These are phyloP conservation scores for Philereme transversata DNA, from an alignment of 2,888 invertebrate species.

Conservation along the genomic window DNA sequence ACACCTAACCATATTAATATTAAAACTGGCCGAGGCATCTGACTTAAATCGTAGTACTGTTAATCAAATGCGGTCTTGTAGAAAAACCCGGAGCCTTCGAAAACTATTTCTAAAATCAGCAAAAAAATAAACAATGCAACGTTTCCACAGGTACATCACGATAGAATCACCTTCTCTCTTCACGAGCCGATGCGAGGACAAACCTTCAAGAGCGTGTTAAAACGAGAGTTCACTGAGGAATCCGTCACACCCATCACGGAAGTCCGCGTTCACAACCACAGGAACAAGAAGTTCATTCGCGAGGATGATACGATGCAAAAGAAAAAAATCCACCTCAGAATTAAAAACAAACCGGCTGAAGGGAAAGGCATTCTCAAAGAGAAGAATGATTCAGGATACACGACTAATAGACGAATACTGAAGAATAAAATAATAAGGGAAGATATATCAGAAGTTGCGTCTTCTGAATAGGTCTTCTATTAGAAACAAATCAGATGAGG, in stretches of 20 bases:
- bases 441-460: conserved; percentile 70
- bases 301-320: conserved; percentile 44
- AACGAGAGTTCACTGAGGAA: conserved; percentile 60
- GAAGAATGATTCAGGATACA: conserved; percentile 61
- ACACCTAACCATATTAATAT: no score
- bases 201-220: conserved; percentile 74
- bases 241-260: conserved; percentile 44
- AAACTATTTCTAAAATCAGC: no score
- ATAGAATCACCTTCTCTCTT: conserved; percentile 74
- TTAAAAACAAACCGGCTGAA: conserved; percentile 53
- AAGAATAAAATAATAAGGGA: conserved; percentile 70
- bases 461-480: conserved; percentile 56
- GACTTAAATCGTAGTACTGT: no score
- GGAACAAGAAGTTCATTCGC: conserved; percentile 46
- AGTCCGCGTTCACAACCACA: conserved; percentile 41
- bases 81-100: no score
- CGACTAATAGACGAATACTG: conserved; percentile 42
- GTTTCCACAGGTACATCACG: conserved; percentile 74
- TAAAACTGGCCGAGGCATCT: no score
- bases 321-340: conserved; percentile 56
- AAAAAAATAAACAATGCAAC: no score
- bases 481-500: not conserved
- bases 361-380: conserved; percentile 68
- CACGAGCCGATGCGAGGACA: conserved; percentile 75
- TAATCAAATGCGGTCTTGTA: no score